Conservation (phyloP, 1,140 invertebrate genomes). For the Euwallacea similis region DNA sequence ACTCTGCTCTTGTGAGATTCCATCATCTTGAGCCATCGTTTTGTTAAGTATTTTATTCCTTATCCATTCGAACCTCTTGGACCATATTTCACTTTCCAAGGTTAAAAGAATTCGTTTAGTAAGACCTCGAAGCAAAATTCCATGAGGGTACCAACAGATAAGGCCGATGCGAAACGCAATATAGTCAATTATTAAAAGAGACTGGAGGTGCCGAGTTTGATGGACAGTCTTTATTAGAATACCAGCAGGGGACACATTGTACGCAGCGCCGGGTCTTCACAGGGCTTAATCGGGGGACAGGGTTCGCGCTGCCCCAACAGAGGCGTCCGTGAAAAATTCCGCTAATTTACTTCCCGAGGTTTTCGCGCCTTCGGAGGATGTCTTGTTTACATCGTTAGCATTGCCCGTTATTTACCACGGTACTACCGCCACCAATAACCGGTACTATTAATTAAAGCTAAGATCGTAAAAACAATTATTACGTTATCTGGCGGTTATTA, state of each 20-base stretch:
- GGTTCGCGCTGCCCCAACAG: too few relatives aligned
- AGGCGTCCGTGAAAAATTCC: too few relatives aligned
- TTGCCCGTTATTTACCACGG: too few relatives aligned
- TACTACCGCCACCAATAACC: not conserved
- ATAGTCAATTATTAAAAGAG: conserved; percentile 46
- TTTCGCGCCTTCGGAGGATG: too few relatives aligned
- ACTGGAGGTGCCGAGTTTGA: conserved; percentile 44
- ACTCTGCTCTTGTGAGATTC: too few relatives aligned
- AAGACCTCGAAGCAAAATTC: too few relatives aligned
- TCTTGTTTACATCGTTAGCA: too few relatives aligned
- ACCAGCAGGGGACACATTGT: conserved; percentile 41
- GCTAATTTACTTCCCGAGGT: too few relatives aligned
- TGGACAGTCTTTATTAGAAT: conserved; percentile 45
- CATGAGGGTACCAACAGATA: not conserved
- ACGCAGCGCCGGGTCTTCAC: conserved; percentile 29
- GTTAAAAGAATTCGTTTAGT: not conserved
- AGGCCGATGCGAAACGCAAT: conserved; percentile 41
- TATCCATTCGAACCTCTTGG: not conserved
- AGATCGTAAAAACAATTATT: conserved; percentile 1
- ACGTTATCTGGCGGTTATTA: too few relatives aligned
- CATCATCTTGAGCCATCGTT: too few relatives aligned
- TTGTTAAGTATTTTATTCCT: too few relatives aligned
- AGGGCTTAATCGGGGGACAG: conserved; percentile 32
- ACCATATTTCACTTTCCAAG: not conserved
- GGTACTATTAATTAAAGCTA: not conserved